Percentiles rank a stretch among this genome's conserved stretches.
Evolutionary conservation across 1,140 invertebrate species (phyloP).

Genomic region (Macrosteles quadrilineatus): DNA sequence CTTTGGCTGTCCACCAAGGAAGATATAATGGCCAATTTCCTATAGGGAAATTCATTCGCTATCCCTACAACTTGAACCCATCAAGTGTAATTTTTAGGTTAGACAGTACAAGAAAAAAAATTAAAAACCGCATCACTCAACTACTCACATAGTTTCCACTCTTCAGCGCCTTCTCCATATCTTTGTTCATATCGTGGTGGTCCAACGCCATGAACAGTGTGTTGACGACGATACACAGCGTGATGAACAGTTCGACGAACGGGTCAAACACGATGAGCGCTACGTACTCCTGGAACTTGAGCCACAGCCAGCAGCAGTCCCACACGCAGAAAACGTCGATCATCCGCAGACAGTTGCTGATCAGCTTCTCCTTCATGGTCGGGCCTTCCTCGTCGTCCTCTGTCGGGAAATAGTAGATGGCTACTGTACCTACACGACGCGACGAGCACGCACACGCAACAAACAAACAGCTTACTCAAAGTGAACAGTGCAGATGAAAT

Average conservation of each 20-base stretch:
- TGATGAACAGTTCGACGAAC: slow-evolving; percentile 97
- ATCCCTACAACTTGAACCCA: too few species aligned
- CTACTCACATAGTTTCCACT: slow-evolving; percentile 92
- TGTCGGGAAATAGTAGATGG: slow-evolving; percentile 92
- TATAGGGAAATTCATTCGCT: too few species aligned
- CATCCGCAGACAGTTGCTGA: slow-evolving; percentile 71
- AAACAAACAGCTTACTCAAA: slow-evolving; percentile 27
- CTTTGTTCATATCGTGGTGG: slow-evolving; percentile 90
- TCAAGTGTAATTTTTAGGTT: too few species aligned
- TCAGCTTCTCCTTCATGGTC: slow-evolving; percentile 81
- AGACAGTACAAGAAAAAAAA: too few species aligned
- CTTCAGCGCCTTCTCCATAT: slow-evolving; percentile 82
- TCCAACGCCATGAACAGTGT: slow-evolving; percentile 98
- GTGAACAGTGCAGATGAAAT: background rate
- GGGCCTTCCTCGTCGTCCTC: slow-evolving; percentile 88
- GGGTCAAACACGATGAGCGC: slow-evolving; percentile 94
- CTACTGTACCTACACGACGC: slow-evolving; percentile 61
- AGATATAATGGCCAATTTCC: too few species aligned
- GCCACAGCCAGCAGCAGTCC: slow-evolving; percentile 93
- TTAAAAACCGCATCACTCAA: too few species aligned
- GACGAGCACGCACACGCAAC: slow-evolving; percentile 21
- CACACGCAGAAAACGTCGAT: slow-evolving; percentile 95
- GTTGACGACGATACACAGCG: slow-evolving; percentile 96
- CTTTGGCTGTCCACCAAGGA: too few species aligned
- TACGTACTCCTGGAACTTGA: slow-evolving; percentile 88